Percentiles rank a stretch among this genome's conserved stretches.
Evolutionary conservation across 2,888 invertebrate species (phyloP).

Genomic region (Drosophila monieri): DNA sequence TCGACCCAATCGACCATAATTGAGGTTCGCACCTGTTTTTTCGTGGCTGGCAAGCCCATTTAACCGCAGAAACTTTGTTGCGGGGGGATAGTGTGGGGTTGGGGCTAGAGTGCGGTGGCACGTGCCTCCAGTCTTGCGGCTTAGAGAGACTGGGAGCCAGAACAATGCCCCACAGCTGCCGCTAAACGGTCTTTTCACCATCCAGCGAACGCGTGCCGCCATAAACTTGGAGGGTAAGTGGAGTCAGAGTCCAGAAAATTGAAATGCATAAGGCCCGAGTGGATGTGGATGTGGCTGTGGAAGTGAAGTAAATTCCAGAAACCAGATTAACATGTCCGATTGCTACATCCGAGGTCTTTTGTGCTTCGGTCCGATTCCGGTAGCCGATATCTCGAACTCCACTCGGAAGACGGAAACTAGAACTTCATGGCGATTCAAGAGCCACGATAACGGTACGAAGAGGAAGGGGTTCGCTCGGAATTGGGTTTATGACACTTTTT

Average conservation of each 20-base stretch:
- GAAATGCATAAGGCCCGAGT: slow-evolving; percentile 57
- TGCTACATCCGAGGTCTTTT: slow-evolving; percentile 74
- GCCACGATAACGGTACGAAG: slow-evolving; percentile 51
- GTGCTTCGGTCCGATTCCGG: slow-evolving; percentile 65
- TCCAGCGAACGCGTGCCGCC: slow-evolving; percentile 55
- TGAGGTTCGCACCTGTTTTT: slow-evolving; percentile 71
- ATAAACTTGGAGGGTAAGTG: slow-evolving; percentile 24
- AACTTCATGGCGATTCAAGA: slow-evolving; percentile 62
- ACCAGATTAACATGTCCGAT: slow-evolving; percentile 77
- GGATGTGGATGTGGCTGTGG: not conserved
- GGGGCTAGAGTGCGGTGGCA: slow-evolving; percentile 42
- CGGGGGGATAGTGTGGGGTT: slow-evolving; percentile 2
- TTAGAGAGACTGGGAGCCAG: slow-evolving; percentile 19
- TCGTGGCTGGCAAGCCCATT: slow-evolving; percentile 15
- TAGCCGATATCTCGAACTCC: slow-evolving; percentile 56
- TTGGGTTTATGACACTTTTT: slow-evolving; percentile 66
- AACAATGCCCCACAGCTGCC: slow-evolving; percentile 34
- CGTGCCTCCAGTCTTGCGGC: slow-evolving; percentile 55
- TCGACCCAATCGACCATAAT: slow-evolving; percentile 45
- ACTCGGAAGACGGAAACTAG: slow-evolving; percentile 68
- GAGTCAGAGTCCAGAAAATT: slow-evolving; percentile 52
- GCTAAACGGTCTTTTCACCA: slow-evolving; percentile 51
- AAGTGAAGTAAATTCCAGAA: slow-evolving; percentile 27
- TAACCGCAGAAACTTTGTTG: slow-evolving; percentile 47
- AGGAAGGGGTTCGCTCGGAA: slow-evolving; percentile 43